Evolutionary conservation across 2,888 invertebrate species (phyloP).

Genomic region (Polyommatus icarus): DNA sequence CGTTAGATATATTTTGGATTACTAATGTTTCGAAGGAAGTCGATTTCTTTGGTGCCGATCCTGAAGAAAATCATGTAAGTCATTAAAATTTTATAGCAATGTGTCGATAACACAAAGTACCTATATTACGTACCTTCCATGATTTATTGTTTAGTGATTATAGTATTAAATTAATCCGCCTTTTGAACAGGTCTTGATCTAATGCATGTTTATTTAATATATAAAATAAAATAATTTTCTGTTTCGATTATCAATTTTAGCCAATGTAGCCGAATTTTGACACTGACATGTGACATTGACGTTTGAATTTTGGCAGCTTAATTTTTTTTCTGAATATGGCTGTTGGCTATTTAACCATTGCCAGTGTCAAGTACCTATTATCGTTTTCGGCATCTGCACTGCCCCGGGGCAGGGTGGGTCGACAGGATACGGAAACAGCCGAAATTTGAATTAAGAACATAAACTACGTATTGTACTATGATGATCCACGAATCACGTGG

Average conservation of each 20-base stretch:
- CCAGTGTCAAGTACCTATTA: no score
- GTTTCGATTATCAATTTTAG: background rate
- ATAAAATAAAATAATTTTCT: background rate
- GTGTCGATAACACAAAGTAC: background rate
- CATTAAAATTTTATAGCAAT: conserved; percentile 39
- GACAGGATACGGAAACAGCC: no score
- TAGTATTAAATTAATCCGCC: background rate
- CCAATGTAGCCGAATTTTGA: conserved; percentile 10
- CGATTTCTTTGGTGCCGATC: conserved; percentile 63
- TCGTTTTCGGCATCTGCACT: no score
- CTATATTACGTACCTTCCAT: conserved; percentile 38
- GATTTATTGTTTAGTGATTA: conserved; percentile 49
- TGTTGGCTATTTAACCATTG: no score
- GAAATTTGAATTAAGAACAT: no score
- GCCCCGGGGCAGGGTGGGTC: no score
- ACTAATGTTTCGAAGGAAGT: conserved; percentile 65
- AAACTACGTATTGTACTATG: no score
- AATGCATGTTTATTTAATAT: background rate
- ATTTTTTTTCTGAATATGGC: background rate
- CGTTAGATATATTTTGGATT: conserved; percentile 65
- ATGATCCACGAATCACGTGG: no score
- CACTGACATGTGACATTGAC: background rate
- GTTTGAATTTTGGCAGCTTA: background rate
- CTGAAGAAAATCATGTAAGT: conserved; percentile 44
- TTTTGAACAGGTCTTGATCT: background rate